Conservation (phyloP, 2,888 invertebrate genomes). For the Xylota segnis region DNA sequence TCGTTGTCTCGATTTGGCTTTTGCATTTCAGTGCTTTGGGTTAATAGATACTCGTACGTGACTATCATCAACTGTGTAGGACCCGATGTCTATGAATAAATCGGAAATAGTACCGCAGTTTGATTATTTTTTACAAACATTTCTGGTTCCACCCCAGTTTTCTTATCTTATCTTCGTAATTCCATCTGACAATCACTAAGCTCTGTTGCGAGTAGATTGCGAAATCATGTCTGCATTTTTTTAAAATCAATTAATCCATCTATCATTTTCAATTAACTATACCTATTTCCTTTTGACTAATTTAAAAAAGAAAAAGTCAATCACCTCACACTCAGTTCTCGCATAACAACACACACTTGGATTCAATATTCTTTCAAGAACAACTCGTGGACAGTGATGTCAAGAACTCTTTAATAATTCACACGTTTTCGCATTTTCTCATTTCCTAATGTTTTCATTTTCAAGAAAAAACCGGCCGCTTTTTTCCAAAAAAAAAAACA, state of each 20-base stretch:
- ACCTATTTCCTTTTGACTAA: not conserved
- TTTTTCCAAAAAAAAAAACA: not conserved
- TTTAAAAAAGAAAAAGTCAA: constrained; percentile 4
- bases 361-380: not conserved
- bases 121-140: not conserved
- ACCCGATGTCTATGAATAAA: no score
- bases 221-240: not conserved
- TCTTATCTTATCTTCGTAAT: constrained; percentile 10
- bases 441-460: constrained; percentile 1
- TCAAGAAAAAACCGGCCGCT: constrained; percentile 12
- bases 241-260: not conserved
- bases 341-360: constrained; percentile 1
- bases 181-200: not conserved
- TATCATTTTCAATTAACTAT: not conserved
- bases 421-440: constrained; percentile 13
- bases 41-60: no score
- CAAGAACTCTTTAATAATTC: constrained; percentile 20
- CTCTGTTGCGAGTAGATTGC: not conserved
- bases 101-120: not conserved
- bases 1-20: no score
- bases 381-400: constrained; percentile 17
- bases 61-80: no score
- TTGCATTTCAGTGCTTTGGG: no score
- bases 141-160: not conserved
- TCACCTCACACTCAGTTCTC: constrained; percentile 43